Evolutionary conservation across 2,888 invertebrate species (phyloP).

Genomic region (Dynastes tityus): DNA sequence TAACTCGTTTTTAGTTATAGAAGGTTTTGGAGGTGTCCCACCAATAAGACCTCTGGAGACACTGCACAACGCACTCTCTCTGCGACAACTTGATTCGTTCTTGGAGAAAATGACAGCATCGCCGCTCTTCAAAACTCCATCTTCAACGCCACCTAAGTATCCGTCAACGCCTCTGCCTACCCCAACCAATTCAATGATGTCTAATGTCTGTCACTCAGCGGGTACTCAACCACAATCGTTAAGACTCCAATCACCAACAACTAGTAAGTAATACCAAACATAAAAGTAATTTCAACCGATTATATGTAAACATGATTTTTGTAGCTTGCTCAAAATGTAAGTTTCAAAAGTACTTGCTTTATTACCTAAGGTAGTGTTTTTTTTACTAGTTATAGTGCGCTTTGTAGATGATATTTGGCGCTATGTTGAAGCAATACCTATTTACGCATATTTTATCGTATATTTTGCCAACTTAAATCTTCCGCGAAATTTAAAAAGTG

Average conservation of each 20-base stretch:
- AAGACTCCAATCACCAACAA: slow-evolving; percentile 71
- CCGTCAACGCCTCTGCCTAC: slow-evolving; percentile 74
- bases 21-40: slow-evolving; percentile 93
- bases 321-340: slow-evolving; percentile 27
- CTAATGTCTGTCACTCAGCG: slow-evolving; percentile 45
- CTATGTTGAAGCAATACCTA: no score
- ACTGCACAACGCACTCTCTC: slow-evolving; percentile 95
- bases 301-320: slow-evolving; percentile 26
- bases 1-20: slow-evolving; percentile 74
- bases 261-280: slow-evolving; percentile 68
- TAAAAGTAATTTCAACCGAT: background rate
- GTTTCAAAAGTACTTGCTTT: background rate
- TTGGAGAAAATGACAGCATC: slow-evolving; percentile 88
- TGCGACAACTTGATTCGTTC: slow-evolving; percentile 92
- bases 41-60: slow-evolving; percentile 97
- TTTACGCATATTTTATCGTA: no score
- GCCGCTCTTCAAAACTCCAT: slow-evolving; percentile 82
- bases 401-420: background rate
- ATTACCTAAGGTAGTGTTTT: background rate
- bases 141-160: slow-evolving; percentile 80
- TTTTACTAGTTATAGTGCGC: background rate
- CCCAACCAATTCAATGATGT: slow-evolving; percentile 60
- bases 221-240: slow-evolving; percentile 62
- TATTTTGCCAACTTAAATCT: no score
- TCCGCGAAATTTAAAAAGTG: no score